Conservation (phyloP, 2,797 vertebrate species). For the Clarias laeviceps region DNA sequence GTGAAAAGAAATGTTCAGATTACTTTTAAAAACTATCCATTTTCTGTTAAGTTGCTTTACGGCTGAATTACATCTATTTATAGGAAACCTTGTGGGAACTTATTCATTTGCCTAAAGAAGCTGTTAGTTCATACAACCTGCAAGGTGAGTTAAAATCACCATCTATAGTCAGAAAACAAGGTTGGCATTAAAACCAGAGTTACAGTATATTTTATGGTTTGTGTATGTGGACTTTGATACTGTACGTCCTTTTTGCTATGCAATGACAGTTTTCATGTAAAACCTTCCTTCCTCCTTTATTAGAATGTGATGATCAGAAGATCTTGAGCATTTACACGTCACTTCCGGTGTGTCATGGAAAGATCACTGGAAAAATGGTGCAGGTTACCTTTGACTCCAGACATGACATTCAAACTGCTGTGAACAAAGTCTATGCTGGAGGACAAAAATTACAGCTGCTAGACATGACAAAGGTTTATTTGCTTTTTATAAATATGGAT, state of each 20-base stretch:
- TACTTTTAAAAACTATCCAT: neutral
- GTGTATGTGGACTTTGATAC: neutral
- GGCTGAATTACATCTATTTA: neutral
- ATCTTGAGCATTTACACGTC: conserved; percentile 72
- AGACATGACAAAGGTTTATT: conserved; percentile 26
- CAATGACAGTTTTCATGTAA: neutral
- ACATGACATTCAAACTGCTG: conserved; percentile 61
- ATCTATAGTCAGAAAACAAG: neutral
- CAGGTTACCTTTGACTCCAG: conserved; percentile 77
- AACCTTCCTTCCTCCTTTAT: conserved; percentile 16
- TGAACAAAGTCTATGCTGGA: conserved; percentile 64
- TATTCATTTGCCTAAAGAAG: conserved; percentile 75
- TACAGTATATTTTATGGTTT: neutral
- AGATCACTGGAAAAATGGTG: conserved; percentile 70
- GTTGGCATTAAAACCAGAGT: neutral
- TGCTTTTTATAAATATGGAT: neutral
- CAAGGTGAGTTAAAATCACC: conserved; percentile 57
- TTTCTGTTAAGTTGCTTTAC: neutral
- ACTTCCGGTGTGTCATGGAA: conserved; percentile 66
- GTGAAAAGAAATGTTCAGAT: neutral
- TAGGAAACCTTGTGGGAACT: conserved; percentile 86
- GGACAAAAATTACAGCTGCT: conserved; percentile 35
- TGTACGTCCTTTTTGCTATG: neutral
- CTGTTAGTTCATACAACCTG: conserved; percentile 72
- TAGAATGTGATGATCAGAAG: conserved; percentile 67